These are phyloP conservation scores for Pseudolaguvia tuberculata DNA, from an alignment of 2,113 vertebrate species.

Conservation along the genomic window DNA sequence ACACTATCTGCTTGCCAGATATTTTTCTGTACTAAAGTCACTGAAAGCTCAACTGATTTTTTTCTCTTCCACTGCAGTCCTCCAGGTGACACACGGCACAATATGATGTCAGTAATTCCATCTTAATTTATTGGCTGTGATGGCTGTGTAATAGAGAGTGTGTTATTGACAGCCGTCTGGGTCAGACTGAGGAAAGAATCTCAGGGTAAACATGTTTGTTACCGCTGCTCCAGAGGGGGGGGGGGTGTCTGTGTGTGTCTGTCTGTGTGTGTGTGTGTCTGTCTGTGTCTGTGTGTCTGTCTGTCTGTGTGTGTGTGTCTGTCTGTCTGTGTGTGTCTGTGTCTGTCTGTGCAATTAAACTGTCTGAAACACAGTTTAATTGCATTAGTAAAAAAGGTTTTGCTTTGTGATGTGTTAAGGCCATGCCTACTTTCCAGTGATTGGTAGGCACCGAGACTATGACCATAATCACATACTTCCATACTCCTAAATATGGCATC, in stretches of 20 bases:
- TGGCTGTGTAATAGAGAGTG: background rate
- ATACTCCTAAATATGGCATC: no score
- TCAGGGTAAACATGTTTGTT: conserved; percentile 18
- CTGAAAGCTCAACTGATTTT: conserved; percentile 2
- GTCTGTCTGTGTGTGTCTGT: no score
- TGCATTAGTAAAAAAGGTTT: no score
- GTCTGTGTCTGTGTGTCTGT: conserved; percentile 12
- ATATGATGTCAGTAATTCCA: background rate
- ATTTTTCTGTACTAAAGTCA: background rate
- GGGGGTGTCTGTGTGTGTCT: background rate
- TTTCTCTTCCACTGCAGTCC: background rate
- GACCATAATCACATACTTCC: no score
- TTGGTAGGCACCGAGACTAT: no score
- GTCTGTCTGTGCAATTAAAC: no score
- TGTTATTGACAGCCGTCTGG: conserved; percentile 1
- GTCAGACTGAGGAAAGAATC: background rate
- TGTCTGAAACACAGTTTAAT: no score
- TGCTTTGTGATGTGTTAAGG: no score
- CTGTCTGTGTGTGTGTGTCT: conserved; percentile 9
- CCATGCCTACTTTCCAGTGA: no score
- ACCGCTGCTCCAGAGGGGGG: background rate
- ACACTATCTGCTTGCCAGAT: background rate
- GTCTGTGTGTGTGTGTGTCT: background rate
- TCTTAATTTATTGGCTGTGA: background rate
- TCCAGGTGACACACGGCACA: background rate